Evolutionary conservation across 2,888 invertebrate genomes (phyloP).

Genomic region (Himalopsyche japonica): DNA sequence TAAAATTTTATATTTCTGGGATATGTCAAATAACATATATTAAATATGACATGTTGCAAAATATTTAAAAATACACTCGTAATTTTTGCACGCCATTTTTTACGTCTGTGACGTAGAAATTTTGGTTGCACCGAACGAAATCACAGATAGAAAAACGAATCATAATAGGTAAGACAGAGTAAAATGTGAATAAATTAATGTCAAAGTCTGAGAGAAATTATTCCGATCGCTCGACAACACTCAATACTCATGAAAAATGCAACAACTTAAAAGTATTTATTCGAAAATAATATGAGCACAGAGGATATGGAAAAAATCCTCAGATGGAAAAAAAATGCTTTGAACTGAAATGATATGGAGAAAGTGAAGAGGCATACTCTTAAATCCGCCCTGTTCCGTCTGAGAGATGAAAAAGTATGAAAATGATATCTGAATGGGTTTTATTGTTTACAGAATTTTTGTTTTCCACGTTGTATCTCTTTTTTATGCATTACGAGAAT

Average conservation of each 20-base stretch:
- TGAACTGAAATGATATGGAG: background rate
- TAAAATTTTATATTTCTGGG: too few species aligned
- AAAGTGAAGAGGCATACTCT: background rate
- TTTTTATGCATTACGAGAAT: background rate
- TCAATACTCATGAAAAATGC: background rate
- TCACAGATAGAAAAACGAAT: background rate
- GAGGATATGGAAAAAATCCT: background rate
- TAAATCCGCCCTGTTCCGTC: background rate
- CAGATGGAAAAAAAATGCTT: background rate
- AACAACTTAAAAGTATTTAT: background rate
- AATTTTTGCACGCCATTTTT: background rate
- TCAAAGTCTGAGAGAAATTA: background rate
- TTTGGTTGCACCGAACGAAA: background rate
- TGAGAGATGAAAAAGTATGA: background rate
- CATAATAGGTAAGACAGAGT: background rate
- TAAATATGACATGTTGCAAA: too few species aligned
- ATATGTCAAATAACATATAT: too few species aligned
- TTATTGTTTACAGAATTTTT: background rate
- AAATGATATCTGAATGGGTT: background rate
- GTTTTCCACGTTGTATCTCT: background rate
- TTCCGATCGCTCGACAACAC: background rate
- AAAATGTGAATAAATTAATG: conserved; percentile 14
- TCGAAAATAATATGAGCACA: background rate
- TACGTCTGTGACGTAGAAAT: background rate
- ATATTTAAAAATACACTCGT: too few species aligned